Evolutionary conservation across 2,797 vertebrate species (phyloP).

Genomic region (Huso huso): DNA sequence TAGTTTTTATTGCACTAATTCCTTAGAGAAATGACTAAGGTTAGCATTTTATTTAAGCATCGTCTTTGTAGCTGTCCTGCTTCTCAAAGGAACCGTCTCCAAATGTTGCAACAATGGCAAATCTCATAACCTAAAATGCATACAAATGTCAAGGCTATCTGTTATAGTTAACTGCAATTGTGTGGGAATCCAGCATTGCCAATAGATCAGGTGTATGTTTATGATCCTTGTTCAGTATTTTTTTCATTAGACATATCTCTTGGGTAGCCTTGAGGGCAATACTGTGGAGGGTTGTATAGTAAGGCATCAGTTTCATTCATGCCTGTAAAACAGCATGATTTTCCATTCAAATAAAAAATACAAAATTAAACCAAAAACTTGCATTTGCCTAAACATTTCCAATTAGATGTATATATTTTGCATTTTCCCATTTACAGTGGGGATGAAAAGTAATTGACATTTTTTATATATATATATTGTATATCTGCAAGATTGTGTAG

Average conservation of each 20-base stretch:
- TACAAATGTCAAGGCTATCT: constrained; percentile 20
- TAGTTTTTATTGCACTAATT: constrained; percentile 37
- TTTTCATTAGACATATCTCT: constrained; percentile 2
- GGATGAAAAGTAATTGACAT: no score
- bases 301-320: neutral
- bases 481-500: no score
- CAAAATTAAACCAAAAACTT: neutral
- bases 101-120: constrained; percentile 12
- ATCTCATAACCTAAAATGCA: constrained; percentile 6
- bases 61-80: constrained; percentile 14
- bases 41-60: constrained; percentile 36
- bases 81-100: constrained; percentile 23
- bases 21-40: constrained; percentile 33
- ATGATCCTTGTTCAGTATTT: constrained; percentile 20
- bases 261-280: constrained; percentile 12
- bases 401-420: no score
- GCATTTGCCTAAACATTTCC: no score
- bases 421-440: no score
- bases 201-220: constrained; percentile 19
- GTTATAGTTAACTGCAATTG: constrained; percentile 26
- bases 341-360: constrained; percentile 5
- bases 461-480: no score
- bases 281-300: no score
- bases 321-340: neutral
- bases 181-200: constrained; percentile 15